Evolutionary conservation across 2,888 invertebrate species (phyloP).

Genomic region (Melinaea marsaeus): DNA sequence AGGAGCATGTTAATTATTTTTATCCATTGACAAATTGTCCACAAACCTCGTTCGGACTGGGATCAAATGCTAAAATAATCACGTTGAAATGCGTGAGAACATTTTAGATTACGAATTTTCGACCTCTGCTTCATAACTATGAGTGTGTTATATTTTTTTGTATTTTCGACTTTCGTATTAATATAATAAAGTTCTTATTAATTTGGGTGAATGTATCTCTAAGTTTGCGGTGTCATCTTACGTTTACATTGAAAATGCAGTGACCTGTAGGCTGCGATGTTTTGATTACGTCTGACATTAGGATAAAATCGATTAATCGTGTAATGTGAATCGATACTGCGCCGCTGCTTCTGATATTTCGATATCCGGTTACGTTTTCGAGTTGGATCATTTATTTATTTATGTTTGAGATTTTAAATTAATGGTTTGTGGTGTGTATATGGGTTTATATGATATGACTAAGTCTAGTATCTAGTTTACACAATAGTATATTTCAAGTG

Average conservation of each 20-base stretch:
- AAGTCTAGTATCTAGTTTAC: too few species aligned
- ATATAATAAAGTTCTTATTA: background rate
- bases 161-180: background rate
- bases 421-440: background rate
- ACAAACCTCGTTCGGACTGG: constrained; percentile 47
- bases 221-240: constrained; percentile 57
- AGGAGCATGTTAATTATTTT: constrained; percentile 21
- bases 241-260: constrained; percentile 69
- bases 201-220: constrained; percentile 27
- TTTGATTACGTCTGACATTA: constrained; percentile 75
- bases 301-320: constrained; percentile 72
- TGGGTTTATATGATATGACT: background rate
- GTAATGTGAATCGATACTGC: constrained; percentile 64
- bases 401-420: constrained; percentile 2
- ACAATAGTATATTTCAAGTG: constrained; percentile 9
- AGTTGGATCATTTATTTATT: constrained; percentile 38
- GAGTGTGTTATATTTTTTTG: background rate
- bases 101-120: constrained; percentile 54
- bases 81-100: constrained; percentile 66
- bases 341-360: constrained; percentile 38
- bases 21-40: constrained; percentile 59
- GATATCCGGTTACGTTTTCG: constrained; percentile 45
- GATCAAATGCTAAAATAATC: constrained; percentile 46
- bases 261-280: constrained; percentile 68
- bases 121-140: constrained; percentile 44